These are phyloP conservation scores for Macropis europaea DNA, from an alignment of 2,888 invertebrate species.

Conservation along the genomic window DNA sequence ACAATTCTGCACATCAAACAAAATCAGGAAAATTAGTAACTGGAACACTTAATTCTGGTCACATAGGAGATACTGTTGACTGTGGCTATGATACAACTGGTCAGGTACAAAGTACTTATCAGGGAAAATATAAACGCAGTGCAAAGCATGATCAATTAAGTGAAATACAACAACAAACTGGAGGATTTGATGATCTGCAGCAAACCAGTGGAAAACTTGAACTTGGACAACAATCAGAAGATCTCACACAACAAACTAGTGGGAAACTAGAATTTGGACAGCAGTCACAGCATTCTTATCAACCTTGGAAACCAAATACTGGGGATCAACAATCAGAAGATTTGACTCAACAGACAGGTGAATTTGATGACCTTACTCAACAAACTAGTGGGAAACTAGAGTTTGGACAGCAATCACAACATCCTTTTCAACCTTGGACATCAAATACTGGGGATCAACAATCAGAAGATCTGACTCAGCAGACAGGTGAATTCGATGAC, in stretches of 20 bases:
- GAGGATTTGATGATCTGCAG: slow-evolving; percentile 26
- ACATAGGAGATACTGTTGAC: slow-evolving; percentile 47
- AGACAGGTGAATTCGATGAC: too few relatives aligned
- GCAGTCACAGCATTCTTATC: slow-evolving; percentile 66
- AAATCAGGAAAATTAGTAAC: slow-evolving; percentile 33
- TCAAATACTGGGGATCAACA: slow-evolving; percentile 19
- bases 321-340: slow-evolving; percentile 8
- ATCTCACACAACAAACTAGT: slow-evolving; percentile 62
- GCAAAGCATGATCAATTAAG: slow-evolving; percentile 13
- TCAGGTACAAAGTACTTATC: slow-evolving; percentile 34
- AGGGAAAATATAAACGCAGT: slow-evolving; percentile 60
- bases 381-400: slow-evolving; percentile 25
- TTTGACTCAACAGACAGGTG: not conserved
- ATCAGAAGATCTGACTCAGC: slow-evolving; percentile 14
- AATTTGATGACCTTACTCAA: slow-evolving; percentile 60
- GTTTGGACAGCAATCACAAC: slow-evolving; percentile 37
- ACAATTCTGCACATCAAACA: slow-evolving; percentile 21
- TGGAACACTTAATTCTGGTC: slow-evolving; percentile 42
- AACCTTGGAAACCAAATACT: too few relatives aligned
- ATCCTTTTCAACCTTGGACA: not conserved
- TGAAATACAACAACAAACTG: slow-evolving; percentile 35
- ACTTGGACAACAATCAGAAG: slow-evolving; percentile 16
- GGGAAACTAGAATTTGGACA: slow-evolving; percentile 65
- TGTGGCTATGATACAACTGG: slow-evolving; percentile 46
- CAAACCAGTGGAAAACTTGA: not conserved